Evolutionary conservation across 2,113 vertebrate species (phyloP).

Genomic region (Zosterops pallidus): DNA sequence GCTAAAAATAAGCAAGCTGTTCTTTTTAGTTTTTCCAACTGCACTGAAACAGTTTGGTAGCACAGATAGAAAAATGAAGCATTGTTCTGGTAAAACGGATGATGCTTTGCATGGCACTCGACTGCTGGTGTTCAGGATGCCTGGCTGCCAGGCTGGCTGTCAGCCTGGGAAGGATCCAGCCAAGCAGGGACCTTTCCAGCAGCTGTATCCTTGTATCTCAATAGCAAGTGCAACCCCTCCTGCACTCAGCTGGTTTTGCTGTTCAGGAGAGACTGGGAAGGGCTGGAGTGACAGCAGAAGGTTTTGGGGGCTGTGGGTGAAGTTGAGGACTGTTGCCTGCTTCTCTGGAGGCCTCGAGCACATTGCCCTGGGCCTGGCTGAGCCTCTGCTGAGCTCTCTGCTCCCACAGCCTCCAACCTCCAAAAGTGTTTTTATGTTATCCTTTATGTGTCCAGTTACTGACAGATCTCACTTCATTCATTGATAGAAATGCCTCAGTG

Average conservation of each 20-base stretch:
- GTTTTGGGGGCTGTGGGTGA: not conserved
- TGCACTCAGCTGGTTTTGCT: not conserved
- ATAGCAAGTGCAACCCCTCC: rapidly evolving
- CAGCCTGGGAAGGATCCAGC: not conserved
- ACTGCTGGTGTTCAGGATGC: not conserved
- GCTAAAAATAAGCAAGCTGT: not conserved
- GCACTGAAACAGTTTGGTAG: not conserved
- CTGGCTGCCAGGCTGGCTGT: not conserved
- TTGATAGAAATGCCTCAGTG: not conserved
- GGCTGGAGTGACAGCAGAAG: not conserved
- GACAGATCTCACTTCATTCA: not conserved
- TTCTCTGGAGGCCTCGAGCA: not conserved
- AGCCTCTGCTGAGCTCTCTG: not conserved
- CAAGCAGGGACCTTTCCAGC: not conserved
- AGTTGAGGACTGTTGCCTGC: not conserved
- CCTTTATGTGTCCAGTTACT: not conserved
- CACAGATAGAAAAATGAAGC: not conserved
- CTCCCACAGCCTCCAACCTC: not conserved
- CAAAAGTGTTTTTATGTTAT: not conserved
- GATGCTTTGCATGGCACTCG: rapidly evolving
- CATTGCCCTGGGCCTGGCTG: not conserved
- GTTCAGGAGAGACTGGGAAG: not conserved
- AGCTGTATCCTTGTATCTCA: not conserved
- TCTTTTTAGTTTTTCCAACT: not conserved
- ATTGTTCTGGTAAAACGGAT: not conserved